Base-by-base conservation (phyloP, 2,113 vertebrate species). In the Callipepla californica region DNA sequence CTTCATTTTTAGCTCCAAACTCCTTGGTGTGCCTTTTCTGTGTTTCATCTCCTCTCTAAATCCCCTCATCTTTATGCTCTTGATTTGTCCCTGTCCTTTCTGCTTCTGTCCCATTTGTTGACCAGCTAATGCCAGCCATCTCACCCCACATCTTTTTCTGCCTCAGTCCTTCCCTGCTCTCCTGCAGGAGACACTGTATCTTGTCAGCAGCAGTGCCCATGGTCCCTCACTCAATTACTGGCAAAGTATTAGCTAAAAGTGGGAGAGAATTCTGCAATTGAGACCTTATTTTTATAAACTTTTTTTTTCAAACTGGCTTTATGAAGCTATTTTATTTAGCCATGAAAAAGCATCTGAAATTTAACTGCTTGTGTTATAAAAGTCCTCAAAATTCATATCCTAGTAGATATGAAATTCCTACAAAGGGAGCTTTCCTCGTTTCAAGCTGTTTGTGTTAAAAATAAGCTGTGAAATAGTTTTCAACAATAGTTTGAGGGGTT, bases 371-470 rank as follows among this genome's bases (percentile, higher is more conserved):
- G 3, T 36, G 25, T 78, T 90, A 53, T 17, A 83, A 85, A 90
- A 88, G 51, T 32, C 32, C 45, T 77, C 80, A 69, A 68, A 18
- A 0, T 53, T 28, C 26, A 53, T 53, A 26, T 53, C 51, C 51
- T 53, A 62, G 59, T 2, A 84, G n/a, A 67, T 75, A 50, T 6
- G 28, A 68, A 83, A 87, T 75, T 68, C n/a, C 66, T 83, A 65
- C 73, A 65, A 81, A 87, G 10, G 21, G 59, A 86, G 20, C 42
- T 72, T 86, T 76, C 58, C 51, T 84, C 44, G 11, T 66, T 84
- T 89, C 7, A 14, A 94, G n/a, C 34, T n/a, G 36, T 76, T 86
- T 81, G 44, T 91, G 72, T 84, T 83, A 80, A 95, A 95, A 90
- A 84, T 61, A 90, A 92, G 77, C 58, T 76, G 66, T 65, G 65